These are phyloP conservation scores for Coleophora deauratella DNA, from an alignment of 2,888 invertebrate species.

Conservation along the genomic window DNA sequence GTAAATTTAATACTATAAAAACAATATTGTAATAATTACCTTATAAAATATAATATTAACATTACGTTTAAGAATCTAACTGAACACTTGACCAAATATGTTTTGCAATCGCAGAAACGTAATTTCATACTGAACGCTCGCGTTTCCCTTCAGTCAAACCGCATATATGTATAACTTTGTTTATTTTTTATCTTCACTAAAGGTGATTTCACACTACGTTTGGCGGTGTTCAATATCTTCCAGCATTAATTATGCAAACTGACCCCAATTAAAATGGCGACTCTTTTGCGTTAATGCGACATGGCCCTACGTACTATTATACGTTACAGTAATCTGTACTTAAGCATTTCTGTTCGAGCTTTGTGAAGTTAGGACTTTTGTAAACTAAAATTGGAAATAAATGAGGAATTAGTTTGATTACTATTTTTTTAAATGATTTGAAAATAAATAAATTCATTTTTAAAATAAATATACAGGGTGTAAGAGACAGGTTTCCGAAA, in stretches of 20 bases:
- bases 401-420: neutral
- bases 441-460: too few species aligned
- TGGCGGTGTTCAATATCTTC: slow-evolving; percentile 36
- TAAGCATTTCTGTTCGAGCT: too few species aligned
- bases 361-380: neutral
- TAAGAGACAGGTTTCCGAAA: too few species aligned
- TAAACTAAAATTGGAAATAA: neutral
- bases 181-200: slow-evolving; percentile 20
- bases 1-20: too few species aligned
- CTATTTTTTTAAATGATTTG: too few species aligned
- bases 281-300: slow-evolving; percentile 43
- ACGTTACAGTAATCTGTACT: too few species aligned
- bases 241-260: slow-evolving; percentile 58
- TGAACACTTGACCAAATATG: too few species aligned
- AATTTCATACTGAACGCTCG: neutral
- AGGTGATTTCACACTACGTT: slow-evolving; percentile 24
- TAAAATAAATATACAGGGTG: too few species aligned
- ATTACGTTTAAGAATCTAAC: too few species aligned
- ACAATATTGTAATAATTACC: too few species aligned
- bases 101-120: too few species aligned
- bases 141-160: neutral
- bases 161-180: slow-evolving; percentile 15
- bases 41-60: too few species aligned
- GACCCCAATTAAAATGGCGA: slow-evolving; percentile 32
- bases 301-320: slow-evolving; percentile 41